Base-by-base conservation (phyloP, 2,888 invertebrate species). In the Leucoptera coffeella region DNA sequence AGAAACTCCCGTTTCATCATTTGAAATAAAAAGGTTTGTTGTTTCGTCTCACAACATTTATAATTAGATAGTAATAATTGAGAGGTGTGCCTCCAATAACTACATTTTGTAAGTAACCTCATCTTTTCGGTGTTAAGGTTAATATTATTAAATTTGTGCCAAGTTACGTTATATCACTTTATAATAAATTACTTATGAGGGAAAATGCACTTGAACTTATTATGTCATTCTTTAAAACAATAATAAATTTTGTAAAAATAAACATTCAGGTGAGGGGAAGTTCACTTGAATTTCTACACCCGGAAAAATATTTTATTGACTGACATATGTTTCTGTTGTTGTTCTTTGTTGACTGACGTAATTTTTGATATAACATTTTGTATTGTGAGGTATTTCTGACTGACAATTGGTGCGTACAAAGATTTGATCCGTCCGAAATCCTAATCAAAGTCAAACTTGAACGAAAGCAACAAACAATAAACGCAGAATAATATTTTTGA, bases 41-140 rank as follows among this genome's bases (percentile, higher is more conserved):
- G 41, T n/a, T n/a, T 22, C 47, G 40, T 6, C 41, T 31, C 11
- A 40, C 34, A 29, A 37, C 33, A 39, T 41, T 45, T 14, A 38
- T 38, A 25, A 43, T 37, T 29, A 37, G 36, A 24, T 33, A 35
- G 29, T 28, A 40, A 10, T 30, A 29, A 24, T 40, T 34, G 33
- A 39, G 17, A 51, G 33, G 29, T 23, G 32, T 50, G 40, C 39
- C 46, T 54, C 10, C 50, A 22, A 26, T 54, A 38, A 34, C 33
- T 44, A 32, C 38, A 43, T 35, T 40, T 42, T 24, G 43, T 33
- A 32, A 49, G 36, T 29, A 56, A 39, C 40, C 48, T 51, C 62
- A 64, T 65, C 32, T 25, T 17, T 21, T 25, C 14, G 3, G 22
- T 11, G 12, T 9, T 12, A 3, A 12, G 12, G 9, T 11, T 12